Evolutionary conservation across 2,888 invertebrate species (phyloP).

Genomic region (Sinhomidia bicolor): DNA sequence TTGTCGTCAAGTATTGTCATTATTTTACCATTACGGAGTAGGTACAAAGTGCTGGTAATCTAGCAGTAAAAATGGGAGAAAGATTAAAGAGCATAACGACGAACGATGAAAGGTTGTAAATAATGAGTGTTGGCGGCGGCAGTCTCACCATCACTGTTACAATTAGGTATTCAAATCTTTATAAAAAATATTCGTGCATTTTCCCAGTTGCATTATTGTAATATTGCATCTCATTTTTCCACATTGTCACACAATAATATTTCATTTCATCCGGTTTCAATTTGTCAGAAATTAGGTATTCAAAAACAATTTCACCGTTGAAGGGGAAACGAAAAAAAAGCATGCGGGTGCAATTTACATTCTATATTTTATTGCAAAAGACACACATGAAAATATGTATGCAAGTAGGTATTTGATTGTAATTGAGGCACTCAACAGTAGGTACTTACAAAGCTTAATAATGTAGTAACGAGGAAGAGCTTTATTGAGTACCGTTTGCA

Average conservation of each 20-base stretch:
- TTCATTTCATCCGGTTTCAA: background rate
- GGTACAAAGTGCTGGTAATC: too few relatives aligned
- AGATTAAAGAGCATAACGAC: background rate
- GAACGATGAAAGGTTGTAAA: background rate
- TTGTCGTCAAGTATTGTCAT: too few relatives aligned
- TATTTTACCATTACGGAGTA: too few relatives aligned
- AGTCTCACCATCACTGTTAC: background rate
- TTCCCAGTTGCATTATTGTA: background rate
- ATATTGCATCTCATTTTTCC: too few relatives aligned
- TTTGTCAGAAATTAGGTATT: constrained; percentile 11
- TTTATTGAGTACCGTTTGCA: constrained; percentile 43
- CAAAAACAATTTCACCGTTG: constrained; percentile 15
- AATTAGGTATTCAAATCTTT: too few relatives aligned
- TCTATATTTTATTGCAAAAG: constrained; percentile 24
- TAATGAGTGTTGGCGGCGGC: background rate
- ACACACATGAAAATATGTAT: constrained; percentile 8
- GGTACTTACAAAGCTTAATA: constrained; percentile 8
- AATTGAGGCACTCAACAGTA: constrained; percentile 50
- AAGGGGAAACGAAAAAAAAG: constrained; percentile 3
- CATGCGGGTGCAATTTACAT: constrained; percentile 27
- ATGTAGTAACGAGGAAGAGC: constrained; percentile 42
- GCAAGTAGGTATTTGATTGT: constrained; percentile 24
- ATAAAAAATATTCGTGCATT: constrained; percentile 48
- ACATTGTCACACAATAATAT: background rate
- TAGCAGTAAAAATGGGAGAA: background rate